phyloP scores from a whole-genome alignment of 2,797 vertebrate species.

The Iguana delicatissima region DNA sequence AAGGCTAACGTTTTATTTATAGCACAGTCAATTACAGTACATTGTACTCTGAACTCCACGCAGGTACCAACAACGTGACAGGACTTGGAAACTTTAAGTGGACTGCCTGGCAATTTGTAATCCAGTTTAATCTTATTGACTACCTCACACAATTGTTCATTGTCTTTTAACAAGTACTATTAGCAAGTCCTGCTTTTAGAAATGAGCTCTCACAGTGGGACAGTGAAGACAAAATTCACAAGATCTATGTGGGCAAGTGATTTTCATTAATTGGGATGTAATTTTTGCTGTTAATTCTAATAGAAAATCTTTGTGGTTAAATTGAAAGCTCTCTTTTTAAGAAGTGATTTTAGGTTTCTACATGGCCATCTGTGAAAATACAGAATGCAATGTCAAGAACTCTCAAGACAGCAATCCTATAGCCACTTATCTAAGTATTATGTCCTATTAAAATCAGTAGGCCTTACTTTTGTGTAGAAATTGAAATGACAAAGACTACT shows the following conservation, averaged over 20 bases:
- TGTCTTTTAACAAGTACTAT: slow-evolving; percentile 25
- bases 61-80: neutral
- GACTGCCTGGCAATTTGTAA: slow-evolving; percentile 1
- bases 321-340: neutral
- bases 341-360: neutral
- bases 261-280: slow-evolving; percentile 18
- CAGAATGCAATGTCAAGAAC: neutral
- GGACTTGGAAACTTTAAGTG: neutral
- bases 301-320: slow-evolving; percentile 25
- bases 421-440: neutral
- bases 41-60: neutral
- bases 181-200: slow-evolving; percentile 25
- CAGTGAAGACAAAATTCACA: neutral
- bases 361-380: neutral
- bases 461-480: neutral
- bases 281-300: slow-evolving; percentile 8
- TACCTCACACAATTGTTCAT: slow-evolving; percentile 23
- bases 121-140: slow-evolving; percentile 19
- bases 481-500: neutral
- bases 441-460: neutral
- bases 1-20: neutral
- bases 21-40: neutral
- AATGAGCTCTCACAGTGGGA: neutral
- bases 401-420: neutral
- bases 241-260: neutral